These are phyloP conservation scores for Chaenocephalus aceratus DNA, from an alignment of 2,113 vertebrate species.

Conservation along the genomic window DNA sequence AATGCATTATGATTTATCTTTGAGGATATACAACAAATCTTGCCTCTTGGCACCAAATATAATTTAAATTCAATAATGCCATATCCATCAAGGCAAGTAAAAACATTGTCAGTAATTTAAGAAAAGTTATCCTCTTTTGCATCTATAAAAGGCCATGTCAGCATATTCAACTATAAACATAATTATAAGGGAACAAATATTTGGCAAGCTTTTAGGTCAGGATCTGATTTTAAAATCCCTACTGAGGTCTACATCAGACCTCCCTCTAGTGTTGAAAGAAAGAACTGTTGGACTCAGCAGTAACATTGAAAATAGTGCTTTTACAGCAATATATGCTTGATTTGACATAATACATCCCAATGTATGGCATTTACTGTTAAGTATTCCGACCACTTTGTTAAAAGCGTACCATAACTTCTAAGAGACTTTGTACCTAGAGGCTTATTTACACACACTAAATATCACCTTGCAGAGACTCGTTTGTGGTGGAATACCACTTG, in stretches of 20 bases:
- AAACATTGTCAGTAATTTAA: background rate
- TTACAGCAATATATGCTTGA: background rate
- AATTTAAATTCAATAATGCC: background rate
- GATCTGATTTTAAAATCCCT: background rate
- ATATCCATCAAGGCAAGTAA: background rate
- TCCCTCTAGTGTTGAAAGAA: conserved; percentile 51
- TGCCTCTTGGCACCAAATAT: background rate
- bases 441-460: background rate
- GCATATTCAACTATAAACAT: conserved; percentile 13
- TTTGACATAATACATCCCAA: background rate
- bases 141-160: conserved; percentile 30
- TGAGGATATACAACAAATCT: no score
- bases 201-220: background rate
- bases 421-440: background rate
- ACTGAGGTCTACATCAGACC: background rate
- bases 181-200: background rate
- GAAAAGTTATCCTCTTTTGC: background rate
- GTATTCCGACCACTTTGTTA: background rate
- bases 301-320: background rate
- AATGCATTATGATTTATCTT: no score
- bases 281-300: no score
- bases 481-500: background rate
- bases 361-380: background rate
- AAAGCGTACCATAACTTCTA: background rate
- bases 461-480: conserved; percentile 24